A percentile compares a stretch with the other conserved stretches of the same genome.
Evolutionary conservation across 2,888 invertebrate species (phyloP).

Genomic region (Sympetrum striolatum): DNA sequence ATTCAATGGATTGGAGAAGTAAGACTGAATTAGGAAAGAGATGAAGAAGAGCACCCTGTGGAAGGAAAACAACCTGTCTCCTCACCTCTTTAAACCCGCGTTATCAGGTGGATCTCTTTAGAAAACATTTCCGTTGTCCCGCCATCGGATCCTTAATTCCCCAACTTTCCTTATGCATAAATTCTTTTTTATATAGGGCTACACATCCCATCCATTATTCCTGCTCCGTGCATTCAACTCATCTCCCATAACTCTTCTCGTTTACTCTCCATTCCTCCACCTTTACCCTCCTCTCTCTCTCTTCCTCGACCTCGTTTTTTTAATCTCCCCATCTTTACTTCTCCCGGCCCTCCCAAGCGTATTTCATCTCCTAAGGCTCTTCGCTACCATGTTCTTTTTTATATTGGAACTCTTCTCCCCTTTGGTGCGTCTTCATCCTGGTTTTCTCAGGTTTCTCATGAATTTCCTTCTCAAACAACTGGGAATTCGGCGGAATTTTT

Average conservation of each 20-base stretch:
- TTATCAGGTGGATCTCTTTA: not conserved
- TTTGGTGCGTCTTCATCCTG: not conserved
- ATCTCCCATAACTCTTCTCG: not conserved
- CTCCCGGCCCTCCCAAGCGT: not conserved
- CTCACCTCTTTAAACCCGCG: not conserved
- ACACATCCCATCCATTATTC: not conserved
- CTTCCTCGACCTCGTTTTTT: not conserved
- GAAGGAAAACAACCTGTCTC: not conserved
- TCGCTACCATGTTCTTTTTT: not conserved
- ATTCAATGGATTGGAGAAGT: not conserved
- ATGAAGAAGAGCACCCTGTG: not conserved
- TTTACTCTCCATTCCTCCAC: not conserved
- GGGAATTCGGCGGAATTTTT: not conserved
- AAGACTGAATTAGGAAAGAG: not conserved
- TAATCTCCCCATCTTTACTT: not conserved
- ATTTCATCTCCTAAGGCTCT: not conserved
- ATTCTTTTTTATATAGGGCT: not conserved
- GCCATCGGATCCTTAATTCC: not conserved
- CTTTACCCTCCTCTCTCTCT: not conserved
- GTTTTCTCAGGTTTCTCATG: not conserved
- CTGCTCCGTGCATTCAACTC: not conserved
- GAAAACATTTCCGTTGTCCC: not conserved
- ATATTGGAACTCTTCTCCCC: not conserved
- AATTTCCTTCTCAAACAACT: not conserved
- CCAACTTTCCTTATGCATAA: not conserved